Percentiles rank a stretch among this genome's conserved stretches.
Conservation (phyloP, 2,113 vertebrate genomes). For the Otis tarda region DNA sequence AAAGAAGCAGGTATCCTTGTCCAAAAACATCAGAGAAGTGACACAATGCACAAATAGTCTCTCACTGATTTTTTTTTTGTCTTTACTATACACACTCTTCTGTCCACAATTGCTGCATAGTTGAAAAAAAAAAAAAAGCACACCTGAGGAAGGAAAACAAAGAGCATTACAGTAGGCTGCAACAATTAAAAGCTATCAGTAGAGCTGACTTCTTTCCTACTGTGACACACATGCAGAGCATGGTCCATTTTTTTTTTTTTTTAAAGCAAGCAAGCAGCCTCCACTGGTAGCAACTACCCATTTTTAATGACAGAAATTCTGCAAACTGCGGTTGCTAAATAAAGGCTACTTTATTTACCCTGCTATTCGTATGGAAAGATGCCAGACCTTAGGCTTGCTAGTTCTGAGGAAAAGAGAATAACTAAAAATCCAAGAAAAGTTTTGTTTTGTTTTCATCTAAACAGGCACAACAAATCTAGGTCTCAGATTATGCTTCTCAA, state of each 20-base stretch:
- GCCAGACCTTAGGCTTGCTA: neutral
- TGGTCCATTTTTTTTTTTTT: neutral
- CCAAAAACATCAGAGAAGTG: neutral
- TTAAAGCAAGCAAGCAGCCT: neutral
- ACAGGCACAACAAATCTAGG: neutral
- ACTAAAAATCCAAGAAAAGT: neutral
- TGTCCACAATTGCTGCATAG: neutral
- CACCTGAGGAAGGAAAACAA: neutral
- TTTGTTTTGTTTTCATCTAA: neutral
- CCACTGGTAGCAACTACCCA: neutral
- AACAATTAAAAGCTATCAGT: constrained; percentile 7
- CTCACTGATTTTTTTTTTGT: neutral
- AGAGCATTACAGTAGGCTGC: neutral
- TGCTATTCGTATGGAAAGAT: neutral
- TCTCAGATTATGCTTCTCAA: neutral
- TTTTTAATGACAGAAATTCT: neutral
- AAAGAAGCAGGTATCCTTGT: neutral
- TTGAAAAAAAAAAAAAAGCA: neutral
- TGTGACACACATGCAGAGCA: neutral
- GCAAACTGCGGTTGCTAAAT: neutral
- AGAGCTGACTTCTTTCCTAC: neutral
- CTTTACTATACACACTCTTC: neutral
- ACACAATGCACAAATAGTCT: neutral
- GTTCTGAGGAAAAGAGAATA: neutral
- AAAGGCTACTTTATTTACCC: neutral